Conservation (phyloP, 2,797 vertebrate species). For the Chelidonichthys spinosus region DNA sequence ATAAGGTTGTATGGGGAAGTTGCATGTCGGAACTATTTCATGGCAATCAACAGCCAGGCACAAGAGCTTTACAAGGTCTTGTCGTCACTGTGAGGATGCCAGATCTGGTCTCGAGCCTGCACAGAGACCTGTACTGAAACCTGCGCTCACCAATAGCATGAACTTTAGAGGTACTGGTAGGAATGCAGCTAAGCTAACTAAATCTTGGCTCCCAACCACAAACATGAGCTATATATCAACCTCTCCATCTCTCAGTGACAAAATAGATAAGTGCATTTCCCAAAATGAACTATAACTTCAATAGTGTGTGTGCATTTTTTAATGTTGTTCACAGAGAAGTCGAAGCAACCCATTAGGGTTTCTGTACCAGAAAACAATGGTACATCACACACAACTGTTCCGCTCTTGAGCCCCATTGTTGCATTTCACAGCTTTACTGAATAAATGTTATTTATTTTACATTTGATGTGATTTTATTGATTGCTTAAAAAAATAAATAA, state of each 20-base stretch:
- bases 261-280: not conserved
- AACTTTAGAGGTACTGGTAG: not conserved
- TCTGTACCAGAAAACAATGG: conserved; percentile 9
- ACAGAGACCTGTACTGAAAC: not conserved
- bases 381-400: conserved; percentile 23
- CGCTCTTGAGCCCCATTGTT: conserved; percentile 31
- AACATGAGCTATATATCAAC: not conserved
- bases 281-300: conserved; percentile 14
- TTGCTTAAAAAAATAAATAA: conserved; percentile 69
- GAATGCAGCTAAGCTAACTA: not conserved
- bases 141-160: not conserved
- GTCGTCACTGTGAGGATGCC: not conserved
- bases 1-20: no score
- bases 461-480: conserved; percentile 65
- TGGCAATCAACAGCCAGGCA: no score
- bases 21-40: no score
- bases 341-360: conserved; percentile 7
- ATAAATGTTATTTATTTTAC: conserved; percentile 76
- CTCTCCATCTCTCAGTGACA: not conserved
- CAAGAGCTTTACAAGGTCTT: not conserved
- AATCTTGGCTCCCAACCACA: not conserved
- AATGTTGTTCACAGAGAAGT: conserved; percentile 5
- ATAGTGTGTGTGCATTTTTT: conserved; percentile 15
- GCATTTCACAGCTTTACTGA: conserved; percentile 64
- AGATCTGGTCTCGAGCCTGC: not conserved